A percentile compares a stretch with the other conserved stretches of the same genome.
Evolutionary conservation across 2,797 vertebrate species (phyloP).

Genomic region (Naso thynnoides): DNA sequence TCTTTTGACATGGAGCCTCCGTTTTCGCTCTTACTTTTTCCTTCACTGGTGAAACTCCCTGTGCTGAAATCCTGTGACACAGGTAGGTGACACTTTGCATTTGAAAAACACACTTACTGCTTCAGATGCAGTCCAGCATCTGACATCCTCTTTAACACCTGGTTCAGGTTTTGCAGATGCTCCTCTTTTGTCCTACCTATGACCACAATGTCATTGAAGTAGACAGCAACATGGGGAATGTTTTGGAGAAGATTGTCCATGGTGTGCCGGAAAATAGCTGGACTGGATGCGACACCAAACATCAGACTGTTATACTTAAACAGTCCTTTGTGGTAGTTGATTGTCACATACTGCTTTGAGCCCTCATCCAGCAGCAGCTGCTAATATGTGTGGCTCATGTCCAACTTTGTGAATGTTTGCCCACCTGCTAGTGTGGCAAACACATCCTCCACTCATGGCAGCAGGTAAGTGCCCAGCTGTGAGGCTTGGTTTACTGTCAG

Average conservation of each 20-base stretch:
- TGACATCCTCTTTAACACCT: neutral
- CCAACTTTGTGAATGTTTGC: neutral
- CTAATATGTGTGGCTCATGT: conserved; percentile 1
- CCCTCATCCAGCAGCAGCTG: conserved; percentile 2
- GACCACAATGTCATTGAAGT: neutral
- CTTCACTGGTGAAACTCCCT: too few relatives aligned
- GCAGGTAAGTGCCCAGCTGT: too few relatives aligned
- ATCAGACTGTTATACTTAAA: conserved; percentile 17
- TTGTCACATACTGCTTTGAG: neutral
- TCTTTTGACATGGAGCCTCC: too few relatives aligned
- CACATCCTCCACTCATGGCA: too few relatives aligned
- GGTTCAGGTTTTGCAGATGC: neutral
- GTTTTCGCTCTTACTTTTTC: too few relatives aligned
- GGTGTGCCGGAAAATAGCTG: conserved; percentile 5
- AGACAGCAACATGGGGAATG: conserved; percentile 1
- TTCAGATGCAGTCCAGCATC: conserved; percentile 2
- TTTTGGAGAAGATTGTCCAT: conserved; percentile 15
- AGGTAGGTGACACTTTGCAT: too few relatives aligned
- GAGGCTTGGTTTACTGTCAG: too few relatives aligned
- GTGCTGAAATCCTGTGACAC: too few relatives aligned
- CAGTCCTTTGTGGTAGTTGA: neutral
- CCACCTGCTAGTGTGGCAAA: neutral
- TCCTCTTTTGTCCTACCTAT: conserved; percentile 22
- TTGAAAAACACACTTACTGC: neutral
- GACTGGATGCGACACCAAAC: neutral